Conservation (phyloP, 2,113 vertebrate genomes). For the Corapipo altera region DNA sequence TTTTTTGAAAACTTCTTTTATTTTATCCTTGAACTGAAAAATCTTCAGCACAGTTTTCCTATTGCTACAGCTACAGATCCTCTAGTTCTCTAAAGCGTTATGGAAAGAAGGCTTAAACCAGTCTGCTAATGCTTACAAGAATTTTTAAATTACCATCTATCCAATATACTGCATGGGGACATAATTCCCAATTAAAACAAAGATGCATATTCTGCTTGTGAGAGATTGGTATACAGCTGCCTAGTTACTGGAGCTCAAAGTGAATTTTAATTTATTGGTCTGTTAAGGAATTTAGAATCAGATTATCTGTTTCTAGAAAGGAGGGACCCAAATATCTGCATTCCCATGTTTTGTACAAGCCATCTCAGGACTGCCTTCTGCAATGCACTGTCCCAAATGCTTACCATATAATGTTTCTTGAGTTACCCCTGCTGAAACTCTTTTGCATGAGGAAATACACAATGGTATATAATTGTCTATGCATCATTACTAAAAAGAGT, state of each 20-base stretch:
- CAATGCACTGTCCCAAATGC: neutral
- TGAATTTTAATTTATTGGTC: neutral
- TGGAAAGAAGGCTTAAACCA: neutral
- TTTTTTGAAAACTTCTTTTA: neutral
- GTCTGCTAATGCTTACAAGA: neutral
- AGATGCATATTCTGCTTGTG: neutral
- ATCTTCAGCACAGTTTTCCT: neutral
- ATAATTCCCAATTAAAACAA: neutral
- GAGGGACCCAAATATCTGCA: neutral
- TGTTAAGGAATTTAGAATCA: neutral
- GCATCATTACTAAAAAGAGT: neutral
- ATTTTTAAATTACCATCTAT: neutral
- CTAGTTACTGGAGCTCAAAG: neutral
- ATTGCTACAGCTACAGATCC: neutral
- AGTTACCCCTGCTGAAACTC: neutral
- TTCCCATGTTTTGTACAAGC: neutral
- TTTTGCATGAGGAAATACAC: neutral
- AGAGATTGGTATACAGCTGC: neutral
- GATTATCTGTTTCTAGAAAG: neutral
- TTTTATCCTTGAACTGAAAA: neutral
- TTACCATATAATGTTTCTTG: neutral
- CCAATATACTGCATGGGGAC: fast-evolving
- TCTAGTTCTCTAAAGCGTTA: neutral
- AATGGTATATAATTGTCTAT: neutral
- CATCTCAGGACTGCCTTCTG: neutral